phyloP scores from a whole-genome alignment of 2,113 vertebrate species.

The Barbus barbus region DNA sequence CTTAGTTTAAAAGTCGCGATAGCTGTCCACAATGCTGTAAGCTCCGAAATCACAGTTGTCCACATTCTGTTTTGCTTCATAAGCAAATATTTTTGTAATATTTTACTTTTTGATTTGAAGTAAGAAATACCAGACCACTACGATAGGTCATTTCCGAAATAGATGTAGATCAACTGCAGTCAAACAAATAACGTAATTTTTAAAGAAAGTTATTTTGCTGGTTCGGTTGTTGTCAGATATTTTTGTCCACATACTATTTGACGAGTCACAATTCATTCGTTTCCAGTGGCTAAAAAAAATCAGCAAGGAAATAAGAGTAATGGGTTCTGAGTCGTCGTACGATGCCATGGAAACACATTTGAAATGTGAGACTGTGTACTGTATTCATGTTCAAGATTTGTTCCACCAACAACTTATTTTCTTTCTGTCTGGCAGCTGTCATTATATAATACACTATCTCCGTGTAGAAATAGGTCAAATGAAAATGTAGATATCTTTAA shows the following conservation, averaged over 20 bases:
- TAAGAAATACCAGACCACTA: background rate
- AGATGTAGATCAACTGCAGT: background rate
- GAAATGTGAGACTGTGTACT: slow-evolving; percentile 18
- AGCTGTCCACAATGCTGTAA: background rate
- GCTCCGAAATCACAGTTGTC: background rate
- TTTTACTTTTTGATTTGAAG: background rate
- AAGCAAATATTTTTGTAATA: background rate
- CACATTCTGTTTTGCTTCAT: too few species aligned
- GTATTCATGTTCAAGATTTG: background rate
- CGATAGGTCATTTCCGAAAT: background rate
- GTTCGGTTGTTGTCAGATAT: background rate
- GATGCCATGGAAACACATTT: slow-evolving; percentile 31
- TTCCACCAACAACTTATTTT: slow-evolving; percentile 20
- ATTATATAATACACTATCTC: background rate
- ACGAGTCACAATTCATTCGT: slow-evolving; percentile 1
- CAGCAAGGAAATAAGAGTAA: background rate
- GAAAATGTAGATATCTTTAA: slow-evolving; percentile 20
- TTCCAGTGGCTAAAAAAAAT: slow-evolving; percentile 25
- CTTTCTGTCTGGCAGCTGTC: background rate
- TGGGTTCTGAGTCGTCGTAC: background rate
- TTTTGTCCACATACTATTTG: background rate
- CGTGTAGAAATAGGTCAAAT: slow-evolving; percentile 2
- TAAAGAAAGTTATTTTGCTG: background rate
- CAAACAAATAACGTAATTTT: background rate
- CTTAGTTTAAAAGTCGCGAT: background rate